Evolutionary conservation across 2,113 vertebrate genomes (phyloP).

Genomic region (Sebastes fasciatus): DNA sequence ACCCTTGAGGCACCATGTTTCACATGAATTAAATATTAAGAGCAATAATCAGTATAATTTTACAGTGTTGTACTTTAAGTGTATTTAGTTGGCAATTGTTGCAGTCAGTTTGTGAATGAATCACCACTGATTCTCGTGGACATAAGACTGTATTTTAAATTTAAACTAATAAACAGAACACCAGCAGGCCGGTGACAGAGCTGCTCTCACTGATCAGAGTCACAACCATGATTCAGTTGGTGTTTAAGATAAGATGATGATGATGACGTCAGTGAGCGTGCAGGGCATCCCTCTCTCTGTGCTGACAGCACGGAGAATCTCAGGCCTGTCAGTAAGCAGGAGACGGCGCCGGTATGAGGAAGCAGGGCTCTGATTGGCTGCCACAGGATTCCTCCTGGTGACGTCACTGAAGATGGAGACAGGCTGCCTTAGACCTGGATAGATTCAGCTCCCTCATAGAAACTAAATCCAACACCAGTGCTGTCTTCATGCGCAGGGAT

Average conservation of each 20-base stretch:
- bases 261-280: conserved; percentile 32
- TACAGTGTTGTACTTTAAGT: too few species aligned
- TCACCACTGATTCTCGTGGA: not conserved
- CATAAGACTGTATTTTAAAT: not conserved
- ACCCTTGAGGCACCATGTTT: too few species aligned
- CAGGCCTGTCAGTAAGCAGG: conserved; percentile 19
- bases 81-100: not conserved
- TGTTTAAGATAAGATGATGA: conserved; percentile 28
- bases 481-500: too few species aligned
- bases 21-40: not conserved
- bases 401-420: conserved; percentile 58
- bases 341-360: conserved; percentile 20
- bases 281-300: conserved; percentile 56
- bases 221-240: conserved; percentile 27
- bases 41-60: not conserved
- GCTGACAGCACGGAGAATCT: conserved; percentile 35
- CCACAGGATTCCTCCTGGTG: conserved; percentile 52
- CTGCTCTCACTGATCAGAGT: not conserved
- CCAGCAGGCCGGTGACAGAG: conserved; percentile 2
- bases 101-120: conserved; percentile 18
- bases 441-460: conserved; percentile 18
- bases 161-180: not conserved
- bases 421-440: conserved; percentile 14
- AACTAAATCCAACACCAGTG: not conserved
- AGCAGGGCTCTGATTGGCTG: conserved; percentile 60